A percentile compares a stretch with the other conserved stretches of the same genome.
Conservation (phyloP, 2,113 vertebrate species). For the Etia nguti region DNA sequence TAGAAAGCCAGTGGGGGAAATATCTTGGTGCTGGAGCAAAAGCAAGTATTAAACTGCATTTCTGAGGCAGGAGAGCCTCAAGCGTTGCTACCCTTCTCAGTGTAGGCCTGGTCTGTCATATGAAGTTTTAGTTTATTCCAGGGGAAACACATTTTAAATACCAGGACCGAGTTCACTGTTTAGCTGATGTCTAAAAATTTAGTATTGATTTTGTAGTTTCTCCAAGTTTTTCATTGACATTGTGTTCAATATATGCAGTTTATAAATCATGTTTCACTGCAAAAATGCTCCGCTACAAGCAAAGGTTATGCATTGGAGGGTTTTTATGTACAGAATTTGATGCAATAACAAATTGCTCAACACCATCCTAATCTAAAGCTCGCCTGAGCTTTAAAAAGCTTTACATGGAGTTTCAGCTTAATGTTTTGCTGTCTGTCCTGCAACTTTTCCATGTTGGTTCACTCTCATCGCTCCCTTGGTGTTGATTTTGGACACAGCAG, state of each 20-base stretch:
- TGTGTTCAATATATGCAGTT: neutral
- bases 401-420: neutral
- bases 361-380: neutral
- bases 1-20: slow-evolving; percentile 63
- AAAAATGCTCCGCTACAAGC: neutral
- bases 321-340: neutral
- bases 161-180: neutral
- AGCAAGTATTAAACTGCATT: slow-evolving; percentile 64
- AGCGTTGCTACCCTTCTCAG: slow-evolving; percentile 27
- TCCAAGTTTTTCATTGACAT: neutral
- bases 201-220: slow-evolving; percentile 2
- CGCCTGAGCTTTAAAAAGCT: neutral
- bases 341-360: neutral
- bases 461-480: neutral
- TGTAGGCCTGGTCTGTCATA: slow-evolving; percentile 19
- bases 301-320: neutral
- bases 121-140: slow-evolving; percentile 16
- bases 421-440: neutral
- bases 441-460: neutral
- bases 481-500: neutral
- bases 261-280: neutral
- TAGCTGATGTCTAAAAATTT: neutral
- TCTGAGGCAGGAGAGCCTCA: slow-evolving; percentile 57
- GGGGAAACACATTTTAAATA: slow-evolving; percentile 28
- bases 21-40: slow-evolving; percentile 58